Percentiles rank a stretch among this genome's conserved stretches.
Evolutionary conservation across 92 coral and sea anemone genomes (phyloP).

Genomic region (Muricea muricata): DNA sequence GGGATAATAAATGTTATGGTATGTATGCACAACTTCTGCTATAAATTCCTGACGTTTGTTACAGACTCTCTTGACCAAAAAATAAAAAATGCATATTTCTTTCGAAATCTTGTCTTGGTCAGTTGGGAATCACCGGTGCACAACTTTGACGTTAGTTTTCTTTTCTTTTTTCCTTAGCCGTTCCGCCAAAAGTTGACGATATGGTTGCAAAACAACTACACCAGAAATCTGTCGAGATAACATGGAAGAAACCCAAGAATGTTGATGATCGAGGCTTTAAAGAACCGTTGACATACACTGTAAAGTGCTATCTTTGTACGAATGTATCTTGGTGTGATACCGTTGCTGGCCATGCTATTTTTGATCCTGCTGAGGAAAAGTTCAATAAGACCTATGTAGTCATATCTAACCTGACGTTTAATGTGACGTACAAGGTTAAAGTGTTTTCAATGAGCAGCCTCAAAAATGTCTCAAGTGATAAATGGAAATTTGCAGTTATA

Average conservation of each 20-base stretch:
- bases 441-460: constrained; percentile 1
- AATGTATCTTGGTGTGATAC: not conserved
- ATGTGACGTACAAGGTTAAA: not conserved
- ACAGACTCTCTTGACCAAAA: too few relatives aligned
- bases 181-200: constrained; percentile 2
- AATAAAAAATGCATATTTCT: not conserved
- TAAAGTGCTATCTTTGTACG: not conserved
- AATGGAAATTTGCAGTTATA: too few relatives aligned
- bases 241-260: constrained; percentile 1
- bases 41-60: too few relatives aligned
- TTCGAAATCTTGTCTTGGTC: not conserved
- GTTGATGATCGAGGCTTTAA: not conserved
- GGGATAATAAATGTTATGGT: not conserved
- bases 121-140: not conserved
- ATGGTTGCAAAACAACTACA: not conserved
- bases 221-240: not conserved
- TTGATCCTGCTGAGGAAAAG: not conserved
- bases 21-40: too few relatives aligned
- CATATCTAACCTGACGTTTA: not conserved
- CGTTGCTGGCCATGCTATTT: not conserved
- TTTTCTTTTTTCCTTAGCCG: not conserved
- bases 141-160: not conserved
- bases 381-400: not conserved
- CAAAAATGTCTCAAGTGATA: not conserved
- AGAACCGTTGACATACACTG: too few relatives aligned